Percentiles rank a stretch among this genome's conserved stretches.
phyloP scores from a whole-genome alignment of 2,797 vertebrate genomes.

The Lagocephalus sceleratus region DNA sequence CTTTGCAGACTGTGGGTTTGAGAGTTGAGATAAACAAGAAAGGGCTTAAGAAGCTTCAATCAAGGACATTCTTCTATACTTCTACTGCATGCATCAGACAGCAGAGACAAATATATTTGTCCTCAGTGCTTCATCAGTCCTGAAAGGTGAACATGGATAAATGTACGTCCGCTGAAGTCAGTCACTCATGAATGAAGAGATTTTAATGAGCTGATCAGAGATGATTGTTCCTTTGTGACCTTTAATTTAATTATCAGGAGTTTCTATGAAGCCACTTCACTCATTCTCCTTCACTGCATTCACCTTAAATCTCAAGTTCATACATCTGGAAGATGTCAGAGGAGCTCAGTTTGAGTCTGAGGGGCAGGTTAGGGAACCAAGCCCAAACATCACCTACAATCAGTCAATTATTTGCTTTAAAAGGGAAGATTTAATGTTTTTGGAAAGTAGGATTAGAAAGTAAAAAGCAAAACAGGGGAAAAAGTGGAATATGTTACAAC shows the following conservation, averaged over 20 bases:
- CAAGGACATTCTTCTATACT: conserved; percentile 24
- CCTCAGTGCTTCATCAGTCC: not conserved
- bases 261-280: conserved; percentile 5
- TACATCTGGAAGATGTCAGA: not conserved
- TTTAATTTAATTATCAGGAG: conserved; percentile 25
- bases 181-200: conserved; percentile 1
- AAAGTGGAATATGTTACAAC: too few species aligned
- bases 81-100: not conserved
- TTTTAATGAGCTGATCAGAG: conserved; percentile 5
- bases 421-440: not conserved
- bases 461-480: not conserved
- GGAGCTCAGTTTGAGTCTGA: too few species aligned
- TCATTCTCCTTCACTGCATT: conserved; percentile 32
- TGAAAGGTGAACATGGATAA: not conserved
- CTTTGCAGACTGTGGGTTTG: conserved; percentile 44
- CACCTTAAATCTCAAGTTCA: conserved; percentile 21
- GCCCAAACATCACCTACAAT: too few species aligned
- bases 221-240: conserved; percentile 13
- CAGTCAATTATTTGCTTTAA: not conserved
- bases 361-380: too few species aligned
- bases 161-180: not conserved
- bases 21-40: conserved; percentile 45
- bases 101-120: not conserved
- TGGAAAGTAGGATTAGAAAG: not conserved
- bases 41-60: conserved; percentile 25